A percentile compares a stretch with the other conserved stretches of the same genome.
Conservation (phyloP, 2,888 invertebrate species). For the Callimorpha dominula region DNA sequence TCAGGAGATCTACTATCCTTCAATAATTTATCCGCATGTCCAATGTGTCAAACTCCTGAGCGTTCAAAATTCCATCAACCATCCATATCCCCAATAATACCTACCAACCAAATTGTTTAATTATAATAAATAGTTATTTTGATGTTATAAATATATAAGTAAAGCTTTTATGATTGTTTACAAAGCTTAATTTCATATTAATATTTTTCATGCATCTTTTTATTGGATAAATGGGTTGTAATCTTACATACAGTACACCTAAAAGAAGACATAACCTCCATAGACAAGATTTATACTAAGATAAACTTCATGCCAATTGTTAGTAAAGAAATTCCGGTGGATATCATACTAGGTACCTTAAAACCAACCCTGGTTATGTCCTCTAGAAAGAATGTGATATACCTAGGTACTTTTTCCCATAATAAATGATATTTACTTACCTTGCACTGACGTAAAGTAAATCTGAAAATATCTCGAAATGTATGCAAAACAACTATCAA, state of each 20-base stretch:
- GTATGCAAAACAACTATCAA: not conserved
- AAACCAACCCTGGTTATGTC: not conserved
- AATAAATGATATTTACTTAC: slow-evolving; percentile 8
- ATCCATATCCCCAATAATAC: not conserved
- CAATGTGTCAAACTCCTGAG: too few species aligned
- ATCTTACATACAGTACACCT: not conserved
- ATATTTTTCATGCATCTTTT: not conserved
- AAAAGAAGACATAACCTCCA: not conserved
- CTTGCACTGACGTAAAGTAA: not conserved
- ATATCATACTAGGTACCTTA: not conserved
- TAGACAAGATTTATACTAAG: not conserved
- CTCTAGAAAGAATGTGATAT: not conserved
- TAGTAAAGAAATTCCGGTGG: too few species aligned
- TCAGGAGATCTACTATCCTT: too few species aligned
- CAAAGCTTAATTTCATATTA: not conserved
- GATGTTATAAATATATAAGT: not conserved
- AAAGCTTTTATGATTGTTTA: not conserved
- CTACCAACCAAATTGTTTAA: not conserved
- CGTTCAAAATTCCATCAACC: not conserved
- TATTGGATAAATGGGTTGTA: not conserved
- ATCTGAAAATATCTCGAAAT: not conserved
- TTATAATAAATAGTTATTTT: not conserved
- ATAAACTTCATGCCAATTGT: not conserved
- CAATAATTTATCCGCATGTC: too few species aligned
- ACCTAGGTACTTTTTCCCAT: not conserved